Conservation (phyloP, 2,888 invertebrate species). For the Xanthorhoe designata region DNA sequence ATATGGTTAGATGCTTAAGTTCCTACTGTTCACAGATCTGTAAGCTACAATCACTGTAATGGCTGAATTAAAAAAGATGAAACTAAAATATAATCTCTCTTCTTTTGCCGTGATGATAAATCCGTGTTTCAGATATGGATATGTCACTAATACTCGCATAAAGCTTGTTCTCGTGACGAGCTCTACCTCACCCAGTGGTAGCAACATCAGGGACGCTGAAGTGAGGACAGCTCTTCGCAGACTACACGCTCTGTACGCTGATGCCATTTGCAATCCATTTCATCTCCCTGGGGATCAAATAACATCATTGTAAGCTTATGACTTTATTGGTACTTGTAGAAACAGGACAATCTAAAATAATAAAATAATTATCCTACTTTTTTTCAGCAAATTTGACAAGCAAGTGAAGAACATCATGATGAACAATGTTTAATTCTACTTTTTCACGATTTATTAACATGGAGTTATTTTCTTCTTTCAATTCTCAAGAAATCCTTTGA, state of each 20-base stretch:
- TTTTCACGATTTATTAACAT: background rate
- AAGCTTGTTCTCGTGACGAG: conserved; percentile 97
- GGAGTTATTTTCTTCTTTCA: too few relatives aligned
- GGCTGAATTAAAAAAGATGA: too few relatives aligned
- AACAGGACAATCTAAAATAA: background rate
- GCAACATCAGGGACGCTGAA: conserved; percentile 96
- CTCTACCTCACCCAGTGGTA: conserved; percentile 95
- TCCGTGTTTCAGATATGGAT: conserved; percentile 90
- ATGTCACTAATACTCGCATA: conserved; percentile 98
- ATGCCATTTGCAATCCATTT: conserved; percentile 98
- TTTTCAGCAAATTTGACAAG: conserved; percentile 88
- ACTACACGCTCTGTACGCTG: conserved; percentile 96
- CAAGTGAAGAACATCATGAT: conserved; percentile 87
- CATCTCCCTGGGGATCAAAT: conserved; percentile 97
- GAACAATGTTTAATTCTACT: conserved; percentile 68
- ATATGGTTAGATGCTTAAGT: background rate
- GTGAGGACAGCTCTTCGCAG: conserved; percentile 94
- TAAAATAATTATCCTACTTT: background rate
- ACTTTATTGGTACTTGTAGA: background rate
- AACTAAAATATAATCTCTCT: too few relatives aligned
- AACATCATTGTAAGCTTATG: conserved; percentile 89
- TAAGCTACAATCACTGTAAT: too few relatives aligned
- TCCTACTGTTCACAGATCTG: too few relatives aligned
- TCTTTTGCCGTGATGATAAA: conserved; percentile 1
- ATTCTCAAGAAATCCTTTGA: too few relatives aligned